phyloP scores from a whole-genome alignment of 2,797 vertebrate genomes.

The Tenualosa ilisha region DNA sequence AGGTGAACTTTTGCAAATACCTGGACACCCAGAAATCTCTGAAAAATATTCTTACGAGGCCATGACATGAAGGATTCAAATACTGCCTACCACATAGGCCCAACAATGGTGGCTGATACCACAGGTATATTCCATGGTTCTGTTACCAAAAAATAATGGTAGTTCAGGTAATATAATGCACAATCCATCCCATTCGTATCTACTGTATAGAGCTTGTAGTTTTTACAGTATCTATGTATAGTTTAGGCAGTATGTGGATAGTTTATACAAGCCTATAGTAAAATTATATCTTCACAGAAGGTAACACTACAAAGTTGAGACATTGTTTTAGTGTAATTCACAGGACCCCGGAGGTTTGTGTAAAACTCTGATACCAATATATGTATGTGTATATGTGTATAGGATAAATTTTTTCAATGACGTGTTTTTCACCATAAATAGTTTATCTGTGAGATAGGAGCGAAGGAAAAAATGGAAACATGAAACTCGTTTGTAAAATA shows the following conservation, averaged over 20 bases:
- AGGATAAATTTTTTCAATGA: constrained; percentile 53
- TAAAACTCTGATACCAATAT: background rate
- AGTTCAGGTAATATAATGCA: background rate
- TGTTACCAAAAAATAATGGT: background rate
- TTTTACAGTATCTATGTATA: no score
- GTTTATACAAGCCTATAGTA: constrained; percentile 42
- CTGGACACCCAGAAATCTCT: no score
- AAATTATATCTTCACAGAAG: constrained; percentile 45
- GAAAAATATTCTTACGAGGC: background rate
- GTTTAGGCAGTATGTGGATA: background rate
- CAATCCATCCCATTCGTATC: background rate
- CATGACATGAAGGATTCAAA: background rate
- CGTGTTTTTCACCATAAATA: constrained; percentile 65
- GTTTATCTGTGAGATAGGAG: constrained; percentile 63
- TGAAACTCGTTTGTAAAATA: constrained; percentile 68
- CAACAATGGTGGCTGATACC: no score
- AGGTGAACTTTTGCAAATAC: no score
- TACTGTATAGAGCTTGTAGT: no score
- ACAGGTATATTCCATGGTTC: no score
- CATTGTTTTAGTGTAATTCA: constrained; percentile 35
- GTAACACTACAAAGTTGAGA: constrained; percentile 50
- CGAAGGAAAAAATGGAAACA: constrained; percentile 52
- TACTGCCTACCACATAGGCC: no score
- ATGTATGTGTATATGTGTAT: constrained; percentile 21
- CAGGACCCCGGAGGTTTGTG: constrained; percentile 25